Percentiles rank a stretch among this genome's conserved stretches.
Evolutionary conservation across 1,140 invertebrate species (phyloP).

Genomic region (Sipha flava): DNA sequence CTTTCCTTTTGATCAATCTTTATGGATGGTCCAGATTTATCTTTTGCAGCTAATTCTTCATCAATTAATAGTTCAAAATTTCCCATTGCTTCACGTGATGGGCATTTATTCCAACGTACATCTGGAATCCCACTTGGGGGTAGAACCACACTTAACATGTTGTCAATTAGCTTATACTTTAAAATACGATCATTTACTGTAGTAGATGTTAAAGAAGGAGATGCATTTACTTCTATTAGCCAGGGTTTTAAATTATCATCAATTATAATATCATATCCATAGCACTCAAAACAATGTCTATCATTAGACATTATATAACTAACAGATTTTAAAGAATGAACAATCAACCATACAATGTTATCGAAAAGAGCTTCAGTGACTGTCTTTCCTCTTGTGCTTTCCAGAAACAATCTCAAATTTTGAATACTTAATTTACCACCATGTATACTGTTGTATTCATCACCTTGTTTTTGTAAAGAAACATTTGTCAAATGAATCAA

Average conservation of each 20-base stretch:
- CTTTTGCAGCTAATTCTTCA: constrained; percentile 52
- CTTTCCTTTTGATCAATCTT: constrained; percentile 25
- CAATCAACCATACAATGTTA: constrained; percentile 81
- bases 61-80: constrained; percentile 85
- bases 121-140: constrained; percentile 84
- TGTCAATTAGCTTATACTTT: constrained; percentile 92
- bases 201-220: constrained; percentile 86
- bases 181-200: constrained; percentile 91
- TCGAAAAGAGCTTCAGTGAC: constrained; percentile 76
- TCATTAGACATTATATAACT: constrained; percentile 66
- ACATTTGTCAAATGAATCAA: constrained; percentile 81
- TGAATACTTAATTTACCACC: constrained; percentile 91
- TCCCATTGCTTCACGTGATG: constrained; percentile 65
- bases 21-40: background rate
- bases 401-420: constrained; percentile 80
- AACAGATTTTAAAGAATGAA: constrained; percentile 72
- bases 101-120: constrained; percentile 84
- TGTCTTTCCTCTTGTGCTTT: constrained; percentile 79
- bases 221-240: constrained; percentile 86
- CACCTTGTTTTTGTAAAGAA: constrained; percentile 74
- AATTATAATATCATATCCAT: constrained; percentile 80
- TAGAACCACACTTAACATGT: constrained; percentile 83
- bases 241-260: constrained; percentile 78
- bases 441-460: constrained; percentile 86
- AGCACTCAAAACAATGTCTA: constrained; percentile 74